A percentile compares a stretch with the other conserved stretches of the same genome.
phyloP scores from a whole-genome alignment of 2,113 vertebrate species.

The Pachypanchax playfairii region DNA sequence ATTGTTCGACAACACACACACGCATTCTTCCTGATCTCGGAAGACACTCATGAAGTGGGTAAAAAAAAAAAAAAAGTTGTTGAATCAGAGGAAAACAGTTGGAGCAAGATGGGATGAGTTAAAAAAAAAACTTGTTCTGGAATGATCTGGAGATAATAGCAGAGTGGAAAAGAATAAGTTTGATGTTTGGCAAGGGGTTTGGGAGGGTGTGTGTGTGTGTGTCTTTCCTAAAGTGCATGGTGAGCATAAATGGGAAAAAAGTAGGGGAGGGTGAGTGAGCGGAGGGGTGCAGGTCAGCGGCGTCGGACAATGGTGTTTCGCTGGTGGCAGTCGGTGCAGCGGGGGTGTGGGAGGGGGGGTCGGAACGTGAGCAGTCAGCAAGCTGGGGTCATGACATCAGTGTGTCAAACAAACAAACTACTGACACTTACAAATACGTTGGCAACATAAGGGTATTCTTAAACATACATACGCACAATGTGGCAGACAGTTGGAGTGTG shows the following conservation, averaged over 20 bases:
- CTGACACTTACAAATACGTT: conserved; percentile 78
- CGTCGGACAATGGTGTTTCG: conserved; percentile 76
- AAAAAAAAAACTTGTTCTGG: conserved; percentile 83
- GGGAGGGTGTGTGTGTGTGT: conserved; percentile 63
- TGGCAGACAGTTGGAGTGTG: conserved; percentile 47
- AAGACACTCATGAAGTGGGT: conserved; percentile 24
- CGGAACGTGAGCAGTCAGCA: conserved; percentile 86
- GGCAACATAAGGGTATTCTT: conserved; percentile 66
- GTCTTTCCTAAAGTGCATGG: conserved; percentile 89
- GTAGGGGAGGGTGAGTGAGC: conserved; percentile 64
- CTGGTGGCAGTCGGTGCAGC: conserved; percentile 34
- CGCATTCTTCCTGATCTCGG: conserved; percentile 41
- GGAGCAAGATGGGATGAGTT: conserved; percentile 60
- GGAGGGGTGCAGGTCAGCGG: conserved; percentile 69
- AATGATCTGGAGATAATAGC: conserved; percentile 92
- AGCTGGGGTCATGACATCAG: conserved; percentile 79
- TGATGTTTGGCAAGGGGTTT: conserved; percentile 76
- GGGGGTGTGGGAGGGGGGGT: conserved; percentile 59
- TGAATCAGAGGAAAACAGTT: conserved; percentile 20
- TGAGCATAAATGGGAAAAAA: conserved; percentile 75
- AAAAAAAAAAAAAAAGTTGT: conserved; percentile 8
- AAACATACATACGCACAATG: conserved; percentile 57
- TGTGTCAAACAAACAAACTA: conserved; percentile 79
- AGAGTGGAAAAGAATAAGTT: conserved; percentile 85
- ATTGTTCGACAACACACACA: conserved; percentile 86